Evolutionary conservation across 2,113 vertebrate species (phyloP).

Genomic region (Nycticebus coucang): DNA sequence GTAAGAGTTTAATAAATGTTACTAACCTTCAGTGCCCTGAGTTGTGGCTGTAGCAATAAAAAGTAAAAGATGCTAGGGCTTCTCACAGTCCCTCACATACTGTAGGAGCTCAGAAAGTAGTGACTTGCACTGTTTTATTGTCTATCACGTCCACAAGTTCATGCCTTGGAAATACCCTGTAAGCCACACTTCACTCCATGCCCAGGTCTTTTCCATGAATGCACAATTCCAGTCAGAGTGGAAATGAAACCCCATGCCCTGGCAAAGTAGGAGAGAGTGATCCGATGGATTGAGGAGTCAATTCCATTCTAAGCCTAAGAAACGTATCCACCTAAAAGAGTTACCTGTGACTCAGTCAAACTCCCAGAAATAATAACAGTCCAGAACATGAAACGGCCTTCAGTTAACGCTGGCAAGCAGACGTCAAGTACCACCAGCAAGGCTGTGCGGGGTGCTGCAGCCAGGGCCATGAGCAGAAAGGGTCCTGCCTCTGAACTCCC

Average conservation of each 20-base stretch:
- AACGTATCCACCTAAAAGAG: background rate
- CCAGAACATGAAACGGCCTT: background rate
- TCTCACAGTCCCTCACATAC: background rate
- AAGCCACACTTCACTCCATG: background rate
- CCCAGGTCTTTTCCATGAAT: background rate
- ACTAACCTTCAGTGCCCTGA: conserved; percentile 13
- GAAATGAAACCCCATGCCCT: background rate
- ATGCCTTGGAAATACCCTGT: background rate
- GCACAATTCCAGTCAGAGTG: background rate
- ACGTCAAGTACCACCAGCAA: no score
- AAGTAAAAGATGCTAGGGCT: conserved; percentile 11
- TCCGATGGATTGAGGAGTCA: background rate
- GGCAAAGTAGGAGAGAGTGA: background rate
- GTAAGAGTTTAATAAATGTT: background rate
- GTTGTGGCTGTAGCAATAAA: background rate
- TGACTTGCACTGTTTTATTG: background rate
- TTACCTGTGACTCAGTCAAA: background rate
- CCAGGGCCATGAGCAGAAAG: background rate
- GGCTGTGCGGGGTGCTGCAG: background rate
- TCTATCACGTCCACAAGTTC: background rate
- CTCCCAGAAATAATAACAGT: background rate
- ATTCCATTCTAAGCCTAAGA: background rate
- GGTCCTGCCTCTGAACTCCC: background rate
- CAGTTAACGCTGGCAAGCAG: background rate
- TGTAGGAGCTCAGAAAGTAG: background rate